These are phyloP conservation scores for Halictus rubicundus DNA, from an alignment of 1,140 invertebrate genomes.

Conservation along the genomic window DNA sequence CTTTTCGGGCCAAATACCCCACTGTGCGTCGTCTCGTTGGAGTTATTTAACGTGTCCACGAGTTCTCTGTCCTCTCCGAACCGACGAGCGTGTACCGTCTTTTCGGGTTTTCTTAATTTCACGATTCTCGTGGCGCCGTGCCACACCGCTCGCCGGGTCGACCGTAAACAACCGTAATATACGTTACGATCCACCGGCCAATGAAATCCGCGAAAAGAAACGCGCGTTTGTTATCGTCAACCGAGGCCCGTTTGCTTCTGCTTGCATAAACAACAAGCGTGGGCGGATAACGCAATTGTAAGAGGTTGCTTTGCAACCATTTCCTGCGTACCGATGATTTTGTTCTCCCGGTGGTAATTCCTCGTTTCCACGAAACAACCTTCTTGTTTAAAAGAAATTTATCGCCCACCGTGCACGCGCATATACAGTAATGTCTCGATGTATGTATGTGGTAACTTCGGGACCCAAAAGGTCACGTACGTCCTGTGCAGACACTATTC, in stretches of 20 bases:
- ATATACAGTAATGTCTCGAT: no score
- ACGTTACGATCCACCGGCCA: neutral
- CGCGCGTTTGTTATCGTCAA: slow-evolving; percentile 12
- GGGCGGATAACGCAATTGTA: neutral
- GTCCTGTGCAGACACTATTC: no score
- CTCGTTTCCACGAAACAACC: no score
- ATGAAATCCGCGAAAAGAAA: slow-evolving; percentile 12
- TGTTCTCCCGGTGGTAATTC: neutral
- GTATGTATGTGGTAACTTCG: no score
- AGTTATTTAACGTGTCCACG: no score
- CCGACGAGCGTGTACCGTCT: no score
- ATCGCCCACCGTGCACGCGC: no score
- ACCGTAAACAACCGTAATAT: slow-evolving; percentile 8
- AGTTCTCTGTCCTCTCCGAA: no score
- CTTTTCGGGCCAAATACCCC: no score
- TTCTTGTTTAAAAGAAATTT: no score
- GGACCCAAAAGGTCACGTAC: no score
- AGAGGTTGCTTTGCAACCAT: neutral
- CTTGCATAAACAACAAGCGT: neutral
- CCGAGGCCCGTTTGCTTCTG: neutral
- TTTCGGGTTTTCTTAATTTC: slow-evolving; percentile 20
- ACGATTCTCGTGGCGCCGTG: neutral
- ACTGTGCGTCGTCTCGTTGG: no score
- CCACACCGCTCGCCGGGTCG: neutral
- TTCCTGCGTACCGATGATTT: neutral